Evolutionary conservation across 2,888 invertebrate genomes (phyloP).

Genomic region (Andrena haemorrhoa): DNA sequence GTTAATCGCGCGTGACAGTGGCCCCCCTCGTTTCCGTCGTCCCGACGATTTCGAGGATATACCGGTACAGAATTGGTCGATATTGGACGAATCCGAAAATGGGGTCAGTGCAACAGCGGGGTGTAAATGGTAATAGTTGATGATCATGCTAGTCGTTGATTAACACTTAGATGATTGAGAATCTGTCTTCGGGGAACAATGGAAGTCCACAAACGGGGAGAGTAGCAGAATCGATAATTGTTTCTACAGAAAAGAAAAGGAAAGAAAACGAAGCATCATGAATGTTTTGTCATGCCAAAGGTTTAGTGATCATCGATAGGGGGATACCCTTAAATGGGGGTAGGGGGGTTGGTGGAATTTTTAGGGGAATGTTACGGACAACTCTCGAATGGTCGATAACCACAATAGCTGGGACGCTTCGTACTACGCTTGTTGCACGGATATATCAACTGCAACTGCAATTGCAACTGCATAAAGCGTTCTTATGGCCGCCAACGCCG

Average conservation of each 20-base stretch:
- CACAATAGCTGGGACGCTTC: slow-evolving; percentile 45
- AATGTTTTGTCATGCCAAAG: slow-evolving; percentile 54
- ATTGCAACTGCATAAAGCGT: slow-evolving; percentile 42
- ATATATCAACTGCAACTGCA: slow-evolving; percentile 49
- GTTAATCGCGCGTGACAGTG: slow-evolving; percentile 6
- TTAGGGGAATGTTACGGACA: slow-evolving; percentile 68
- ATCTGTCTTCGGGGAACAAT: neutral
- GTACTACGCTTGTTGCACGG: slow-evolving; percentile 32
- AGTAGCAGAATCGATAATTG: slow-evolving; percentile 1
- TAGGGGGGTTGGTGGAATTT: slow-evolving; percentile 11
- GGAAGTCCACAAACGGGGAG: slow-evolving; percentile 12
- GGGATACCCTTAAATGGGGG: slow-evolving; percentile 11
- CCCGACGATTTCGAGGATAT: slow-evolving; percentile 22
- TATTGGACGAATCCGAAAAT: slow-evolving; percentile 63
- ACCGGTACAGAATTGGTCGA: slow-evolving; percentile 64
- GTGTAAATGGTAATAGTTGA: slow-evolving; percentile 41
- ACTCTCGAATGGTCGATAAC: slow-evolving; percentile 64
- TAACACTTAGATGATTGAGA: slow-evolving; percentile 20
- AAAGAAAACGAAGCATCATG: slow-evolving; percentile 5
- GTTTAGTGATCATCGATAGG: slow-evolving; percentile 28
- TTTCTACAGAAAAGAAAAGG: slow-evolving; percentile 20
- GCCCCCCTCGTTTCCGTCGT: neutral
- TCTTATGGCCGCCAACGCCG: slow-evolving; percentile 37
- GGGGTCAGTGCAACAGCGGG: slow-evolving; percentile 59
- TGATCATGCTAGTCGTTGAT: slow-evolving; percentile 59